These are phyloP conservation scores for Dunckerocampus dactyliophorus DNA, from an alignment of 2,113 vertebrate genomes.

Conservation along the genomic window DNA sequence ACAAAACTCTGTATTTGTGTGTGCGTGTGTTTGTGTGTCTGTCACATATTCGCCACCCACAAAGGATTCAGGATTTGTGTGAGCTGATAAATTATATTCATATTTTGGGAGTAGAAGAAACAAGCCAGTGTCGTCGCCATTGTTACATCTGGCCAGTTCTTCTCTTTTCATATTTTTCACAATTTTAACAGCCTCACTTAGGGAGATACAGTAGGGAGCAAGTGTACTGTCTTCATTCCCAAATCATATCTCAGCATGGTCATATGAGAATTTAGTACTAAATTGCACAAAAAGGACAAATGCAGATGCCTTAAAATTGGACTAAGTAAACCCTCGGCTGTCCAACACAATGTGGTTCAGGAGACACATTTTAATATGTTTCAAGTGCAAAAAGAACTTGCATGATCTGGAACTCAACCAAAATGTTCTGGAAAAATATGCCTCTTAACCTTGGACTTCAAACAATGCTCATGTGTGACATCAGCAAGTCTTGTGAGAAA, in stretches of 20 bases:
- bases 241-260: not conserved
- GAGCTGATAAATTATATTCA: not conserved
- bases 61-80: not conserved
- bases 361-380: not conserved
- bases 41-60: not conserved
- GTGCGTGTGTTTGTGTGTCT: not conserved
- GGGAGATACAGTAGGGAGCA: too few species aligned
- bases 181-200: too few species aligned
- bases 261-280: not conserved
- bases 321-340: not conserved
- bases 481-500: too few species aligned
- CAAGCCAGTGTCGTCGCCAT: too few species aligned
- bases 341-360: not conserved
- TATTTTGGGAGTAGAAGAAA: not conserved
- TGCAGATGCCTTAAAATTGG: not conserved
- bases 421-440: too few species aligned
- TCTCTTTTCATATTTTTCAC: too few species aligned
- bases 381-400: not conserved
- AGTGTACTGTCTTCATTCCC: not conserved
- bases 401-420: too few species aligned
- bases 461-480: too few species aligned
- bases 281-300: not conserved
- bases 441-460: too few species aligned
- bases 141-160: too few species aligned
- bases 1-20: not conserved